phyloP scores from a whole-genome alignment of 2,888 invertebrate species.

The Camptogramma bilineatum region DNA sequence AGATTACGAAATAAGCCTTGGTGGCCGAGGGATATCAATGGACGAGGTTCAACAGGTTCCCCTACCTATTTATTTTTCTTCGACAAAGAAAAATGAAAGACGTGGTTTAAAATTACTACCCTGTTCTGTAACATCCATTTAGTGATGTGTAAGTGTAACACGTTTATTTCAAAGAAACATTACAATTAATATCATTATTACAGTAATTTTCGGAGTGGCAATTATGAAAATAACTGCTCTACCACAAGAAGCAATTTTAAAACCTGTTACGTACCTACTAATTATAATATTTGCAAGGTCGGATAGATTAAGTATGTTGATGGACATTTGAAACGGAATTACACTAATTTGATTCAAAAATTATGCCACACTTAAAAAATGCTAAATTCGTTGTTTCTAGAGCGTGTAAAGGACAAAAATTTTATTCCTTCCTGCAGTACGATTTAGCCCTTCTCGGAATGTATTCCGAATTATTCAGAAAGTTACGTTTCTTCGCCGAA shows the following conservation, averaged over 20 bases:
- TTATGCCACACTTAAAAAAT: neutral
- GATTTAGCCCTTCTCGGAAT: too few relatives aligned
- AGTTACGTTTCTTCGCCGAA: too few relatives aligned
- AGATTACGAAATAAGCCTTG: too few relatives aligned
- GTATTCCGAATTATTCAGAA: too few relatives aligned
- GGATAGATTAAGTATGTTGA: neutral
- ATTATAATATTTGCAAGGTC: conserved; percentile 2
- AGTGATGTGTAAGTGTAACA: too few relatives aligned
- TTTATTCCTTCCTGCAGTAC: neutral
- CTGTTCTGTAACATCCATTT: neutral
- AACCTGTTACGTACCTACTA: conserved; percentile 3
- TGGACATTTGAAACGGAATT: neutral
- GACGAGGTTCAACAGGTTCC: too few relatives aligned
- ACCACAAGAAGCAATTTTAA: neutral
- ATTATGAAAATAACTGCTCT: neutral
- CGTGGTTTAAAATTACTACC: too few relatives aligned
- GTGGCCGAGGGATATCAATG: too few relatives aligned
- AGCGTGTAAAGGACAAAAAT: neutral
- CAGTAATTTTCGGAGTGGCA: neutral
- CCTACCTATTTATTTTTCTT: too few relatives aligned
- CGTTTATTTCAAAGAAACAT: neutral
- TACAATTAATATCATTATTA: neutral
- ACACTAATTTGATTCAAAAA: neutral
- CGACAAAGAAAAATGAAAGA: neutral
- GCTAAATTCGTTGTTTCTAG: neutral